Base-by-base conservation (phyloP, 2,888 invertebrate species). In the Noctuana brunneofusca region DNA sequence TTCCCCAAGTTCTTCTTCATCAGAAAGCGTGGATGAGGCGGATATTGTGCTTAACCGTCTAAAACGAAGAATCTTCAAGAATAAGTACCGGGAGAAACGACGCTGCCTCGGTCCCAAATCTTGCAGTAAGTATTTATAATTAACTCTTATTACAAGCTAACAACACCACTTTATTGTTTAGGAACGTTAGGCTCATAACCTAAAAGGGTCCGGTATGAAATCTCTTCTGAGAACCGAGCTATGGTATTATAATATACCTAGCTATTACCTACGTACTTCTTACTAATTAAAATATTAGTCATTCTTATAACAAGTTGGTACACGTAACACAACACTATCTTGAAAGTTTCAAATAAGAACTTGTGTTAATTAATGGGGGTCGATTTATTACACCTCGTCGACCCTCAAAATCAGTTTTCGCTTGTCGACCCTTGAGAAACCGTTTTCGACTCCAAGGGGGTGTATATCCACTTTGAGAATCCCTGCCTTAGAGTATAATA, bases 1-100 rank as follows among this genome's bases (percentile, higher is more conserved):
- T 65, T 74, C 70, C 69, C 79, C 80, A 71, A 86, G 41, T 9
- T 41, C 87, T 75, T 91, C 92, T 65, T 92, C 92, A 46, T 92
- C 92, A 27, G 92, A 92, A 75, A 92, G 92, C 77, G 82, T 92
- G 63, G 92, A 92, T 70, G 92, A 92, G 75, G 92, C 92, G 60
- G 92, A 92, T 78, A 76, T 88, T 64, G 86, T 92, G 73, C 86
- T 92, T 68, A 87, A 82, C 79, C 84, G 92, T 50, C 77, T 92
- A 69, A 87, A 88, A 79, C 85, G 92, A 74, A 85, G 92, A 72
- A 92, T 92, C 79, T 83, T 89, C 66, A 89, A 84, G 76, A 92
- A 92, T 78, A 91, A 87, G 79, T 80, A 85, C 54, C 82, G 90
- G 74, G 90, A 91, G 76, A 88, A 86, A 76, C 84, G 86, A 68